These are phyloP conservation scores for Cyclargus thomasi DNA, from an alignment of 1,140 invertebrate species.

Conservation along the genomic window DNA sequence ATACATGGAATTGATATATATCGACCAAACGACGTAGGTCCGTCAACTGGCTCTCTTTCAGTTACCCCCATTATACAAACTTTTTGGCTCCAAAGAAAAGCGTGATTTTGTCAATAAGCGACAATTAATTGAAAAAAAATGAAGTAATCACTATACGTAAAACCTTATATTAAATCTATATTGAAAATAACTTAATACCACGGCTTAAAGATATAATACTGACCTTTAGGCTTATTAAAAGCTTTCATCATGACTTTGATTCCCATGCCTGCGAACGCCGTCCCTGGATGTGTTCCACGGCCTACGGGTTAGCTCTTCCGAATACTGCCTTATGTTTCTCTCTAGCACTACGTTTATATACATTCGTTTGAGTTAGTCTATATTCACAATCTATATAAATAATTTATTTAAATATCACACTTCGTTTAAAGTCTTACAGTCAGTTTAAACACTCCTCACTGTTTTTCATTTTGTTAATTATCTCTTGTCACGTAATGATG, in stretches of 20 bases:
- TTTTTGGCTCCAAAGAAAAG: too few species aligned
- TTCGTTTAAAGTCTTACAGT: slow-evolving; percentile 37
- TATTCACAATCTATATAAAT: slow-evolving; percentile 48
- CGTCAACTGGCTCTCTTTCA: too few species aligned
- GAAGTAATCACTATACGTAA: too few species aligned
- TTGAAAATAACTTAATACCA: too few species aligned
- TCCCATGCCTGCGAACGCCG: slow-evolving; percentile 74
- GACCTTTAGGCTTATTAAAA: slow-evolving; percentile 76
- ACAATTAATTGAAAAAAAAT: too few species aligned
- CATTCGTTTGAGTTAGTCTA: slow-evolving; percentile 20
- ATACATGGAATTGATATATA: too few species aligned
- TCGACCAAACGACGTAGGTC: too few species aligned
- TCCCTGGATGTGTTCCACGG: slow-evolving; percentile 45
- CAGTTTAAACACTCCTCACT: slow-evolving; percentile 71
- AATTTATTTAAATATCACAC: slow-evolving; percentile 68
- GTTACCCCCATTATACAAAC: too few species aligned
- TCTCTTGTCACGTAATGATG: slow-evolving; percentile 53
- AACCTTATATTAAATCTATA: neutral
- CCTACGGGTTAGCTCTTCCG: slow-evolving; percentile 36
- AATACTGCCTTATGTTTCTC: slow-evolving; percentile 29
- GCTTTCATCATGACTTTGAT: slow-evolving; percentile 77
- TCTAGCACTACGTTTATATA: slow-evolving; percentile 29
- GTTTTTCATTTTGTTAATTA: slow-evolving; percentile 66
- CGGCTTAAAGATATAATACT: slow-evolving; percentile 27
- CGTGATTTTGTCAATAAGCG: too few species aligned